Evolutionary conservation across 2,888 invertebrate species (phyloP), one percentile per base, ranked within the genome.

Genomic region (Caenorhabditis drosophilae): DNA sequence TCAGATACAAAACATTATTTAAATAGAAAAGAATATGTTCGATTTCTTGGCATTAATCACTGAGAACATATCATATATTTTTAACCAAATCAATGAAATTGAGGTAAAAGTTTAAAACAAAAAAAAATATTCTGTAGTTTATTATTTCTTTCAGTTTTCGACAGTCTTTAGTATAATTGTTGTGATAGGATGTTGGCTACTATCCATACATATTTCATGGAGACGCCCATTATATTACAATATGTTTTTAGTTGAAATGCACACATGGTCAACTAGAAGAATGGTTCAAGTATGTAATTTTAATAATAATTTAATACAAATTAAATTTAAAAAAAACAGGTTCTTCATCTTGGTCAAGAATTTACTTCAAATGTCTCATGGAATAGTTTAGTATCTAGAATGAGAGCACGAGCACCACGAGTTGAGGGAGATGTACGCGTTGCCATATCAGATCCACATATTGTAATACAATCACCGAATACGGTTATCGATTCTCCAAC

Each of bases 241-340:
- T 35, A 48, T 76, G 20, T 76, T 69, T 40, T 41, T 75, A 4
- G 76, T 76, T 4, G 75, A 75, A 40, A 67, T 76, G 70, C 68
- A 70, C 58, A 66, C 71, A 7, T 59, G 66, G 64, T 53, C 67
- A 15, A 52, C 59, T 2, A 52, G 68, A 22, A 40, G 75, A 35
- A 63, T 75, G 40, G 64, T 75, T 11, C 70, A 73, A 61, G 71
- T 68, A 42, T 25, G 16, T 34, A 25, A 6, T 9, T 23, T 51
- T 25, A 6, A 44, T n/a, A n/a, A 9, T 18, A 44, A 11, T 31
- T 11, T 25, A 20, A 6, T 18, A 31, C 9, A 25, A 23, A 42
- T n/a, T 4, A 36, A 31, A 31, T 31, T 31, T 4, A 27, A 31
- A 6, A 25, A 16, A 23, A 15, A 36, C 36, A 63, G 56, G 66